Evolutionary conservation across 2,888 invertebrate genomes (phyloP).

Genomic region (Drosophila cognata): DNA sequence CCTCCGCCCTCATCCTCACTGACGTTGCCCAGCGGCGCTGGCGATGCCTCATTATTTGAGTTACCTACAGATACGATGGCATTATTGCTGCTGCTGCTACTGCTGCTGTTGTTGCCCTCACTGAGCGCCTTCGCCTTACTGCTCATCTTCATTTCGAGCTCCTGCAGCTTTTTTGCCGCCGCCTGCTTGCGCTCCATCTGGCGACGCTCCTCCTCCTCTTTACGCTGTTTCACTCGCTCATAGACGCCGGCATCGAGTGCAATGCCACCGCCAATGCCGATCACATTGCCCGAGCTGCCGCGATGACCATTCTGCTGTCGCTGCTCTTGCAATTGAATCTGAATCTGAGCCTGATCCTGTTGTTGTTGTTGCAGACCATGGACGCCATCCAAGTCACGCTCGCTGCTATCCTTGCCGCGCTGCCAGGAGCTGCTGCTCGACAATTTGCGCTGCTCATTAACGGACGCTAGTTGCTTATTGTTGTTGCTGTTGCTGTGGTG

Average conservation of each 20-base stretch:
- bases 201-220: constrained; percentile 95
- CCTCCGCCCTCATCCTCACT: constrained; percentile 64
- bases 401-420: constrained; percentile 65
- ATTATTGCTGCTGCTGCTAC: constrained; percentile 22
- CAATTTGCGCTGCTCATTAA: constrained; percentile 44
- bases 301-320: constrained; percentile 84
- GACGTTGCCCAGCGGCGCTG: constrained; percentile 42
- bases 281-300: constrained; percentile 83
- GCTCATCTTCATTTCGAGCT: constrained; percentile 89
- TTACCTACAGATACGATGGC: constrained; percentile 13
- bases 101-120: constrained; percentile 36
- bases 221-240: constrained; percentile 92
- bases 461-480: constrained; percentile 28
- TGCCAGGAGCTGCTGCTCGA: constrained; percentile 67
- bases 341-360: constrained; percentile 31
- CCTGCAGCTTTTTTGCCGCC: constrained; percentile 88
- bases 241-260: constrained; percentile 90
- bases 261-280: constrained; percentile 62
- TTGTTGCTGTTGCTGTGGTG: constrained; percentile 52
- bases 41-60: constrained; percentile 13
- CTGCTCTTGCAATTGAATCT: constrained; percentile 71
- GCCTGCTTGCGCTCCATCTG: constrained; percentile 88
- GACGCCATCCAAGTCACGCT: constrained; percentile 50
- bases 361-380: constrained; percentile 1
- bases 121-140: constrained; percentile 86